A percentile compares a stretch with the other conserved stretches of the same genome.
Evolutionary conservation across 2,888 invertebrate genomes (phyloP).

Genomic region (Andrena hattorfiana): DNA sequence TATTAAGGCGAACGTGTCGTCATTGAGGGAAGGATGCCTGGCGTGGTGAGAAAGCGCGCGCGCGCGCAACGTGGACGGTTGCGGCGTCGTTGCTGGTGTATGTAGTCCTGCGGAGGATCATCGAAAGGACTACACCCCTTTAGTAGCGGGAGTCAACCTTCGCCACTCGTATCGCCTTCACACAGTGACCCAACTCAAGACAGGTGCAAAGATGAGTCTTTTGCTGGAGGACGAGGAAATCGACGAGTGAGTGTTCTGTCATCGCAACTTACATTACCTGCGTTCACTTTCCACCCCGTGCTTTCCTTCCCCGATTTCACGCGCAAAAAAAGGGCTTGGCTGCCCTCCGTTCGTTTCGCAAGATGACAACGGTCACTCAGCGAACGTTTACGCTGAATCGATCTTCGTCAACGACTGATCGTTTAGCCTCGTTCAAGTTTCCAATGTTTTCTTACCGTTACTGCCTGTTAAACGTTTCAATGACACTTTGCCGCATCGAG

Average conservation of each 20-base stretch:
- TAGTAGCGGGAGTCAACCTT: slow-evolving; percentile 17
- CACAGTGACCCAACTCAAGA: background rate
- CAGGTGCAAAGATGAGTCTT: slow-evolving; percentile 69
- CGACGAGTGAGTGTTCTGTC: slow-evolving; percentile 78
- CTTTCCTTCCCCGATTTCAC: background rate
- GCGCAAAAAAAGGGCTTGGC: slow-evolving; percentile 53
- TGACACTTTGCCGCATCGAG: background rate
- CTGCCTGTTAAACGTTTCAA: background rate
- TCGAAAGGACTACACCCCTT: slow-evolving; percentile 69
- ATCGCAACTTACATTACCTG: slow-evolving; percentile 7
- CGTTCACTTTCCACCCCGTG: slow-evolving; percentile 8
- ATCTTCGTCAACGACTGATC: background rate
- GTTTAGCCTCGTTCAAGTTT: background rate
- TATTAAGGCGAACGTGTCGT: slow-evolving; percentile 36
- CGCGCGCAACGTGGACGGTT: slow-evolving; percentile 38
- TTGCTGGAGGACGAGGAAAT: slow-evolving; percentile 79
- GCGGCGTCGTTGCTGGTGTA: slow-evolving; percentile 52
- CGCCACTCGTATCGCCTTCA: background rate
- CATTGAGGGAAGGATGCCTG: slow-evolving; percentile 21
- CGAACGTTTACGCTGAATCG: background rate
- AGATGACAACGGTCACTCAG: background rate
- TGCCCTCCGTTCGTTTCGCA: background rate
- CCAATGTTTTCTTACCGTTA: background rate
- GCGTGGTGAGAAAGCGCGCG: slow-evolving; percentile 41
- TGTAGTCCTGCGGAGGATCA: slow-evolving; percentile 69